phyloP scores from a whole-genome alignment of 2,888 invertebrate species.

The Nomada fabriciana region DNA sequence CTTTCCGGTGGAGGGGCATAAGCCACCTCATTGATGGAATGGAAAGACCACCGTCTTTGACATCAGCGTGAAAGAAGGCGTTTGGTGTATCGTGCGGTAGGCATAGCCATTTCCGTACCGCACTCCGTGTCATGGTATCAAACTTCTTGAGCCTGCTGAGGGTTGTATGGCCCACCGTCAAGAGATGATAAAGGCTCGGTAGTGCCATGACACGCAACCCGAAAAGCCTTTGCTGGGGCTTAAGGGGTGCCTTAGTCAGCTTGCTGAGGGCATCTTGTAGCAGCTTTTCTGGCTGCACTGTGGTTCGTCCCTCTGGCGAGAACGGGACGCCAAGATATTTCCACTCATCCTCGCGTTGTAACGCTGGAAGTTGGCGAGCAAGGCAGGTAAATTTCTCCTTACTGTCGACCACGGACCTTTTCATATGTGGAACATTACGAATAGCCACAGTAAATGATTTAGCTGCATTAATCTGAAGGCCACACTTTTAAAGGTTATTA shows the following conservation, averaged over 20 bases:
- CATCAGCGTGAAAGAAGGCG: not conserved
- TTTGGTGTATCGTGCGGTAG: not conserved
- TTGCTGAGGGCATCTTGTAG: not conserved
- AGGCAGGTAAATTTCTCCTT: not conserved
- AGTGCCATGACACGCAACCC: not conserved
- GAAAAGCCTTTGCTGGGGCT: not conserved
- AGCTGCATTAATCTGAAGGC: conserved; percentile 30
- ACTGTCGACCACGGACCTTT: conserved; percentile 30
- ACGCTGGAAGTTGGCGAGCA: not conserved
- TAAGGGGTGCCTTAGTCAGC: not conserved
- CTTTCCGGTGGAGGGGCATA: not conserved
- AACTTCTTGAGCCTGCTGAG: not conserved
- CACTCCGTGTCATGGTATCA: not conserved
- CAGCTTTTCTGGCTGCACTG: too few species aligned
- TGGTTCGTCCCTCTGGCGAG: not conserved
- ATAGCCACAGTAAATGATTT: conserved; percentile 49
- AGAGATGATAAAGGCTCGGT: not conserved
- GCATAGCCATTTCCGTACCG: not conserved
- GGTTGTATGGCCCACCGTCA: not conserved
- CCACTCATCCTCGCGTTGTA: not conserved
- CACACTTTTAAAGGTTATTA: conserved; percentile 39
- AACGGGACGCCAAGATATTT: not conserved
- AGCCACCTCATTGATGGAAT: not conserved
- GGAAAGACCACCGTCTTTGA: not conserved
- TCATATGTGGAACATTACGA: conserved; percentile 32